phyloP scores from a whole-genome alignment of 1,140 invertebrate species.

The Sipha flava region DNA sequence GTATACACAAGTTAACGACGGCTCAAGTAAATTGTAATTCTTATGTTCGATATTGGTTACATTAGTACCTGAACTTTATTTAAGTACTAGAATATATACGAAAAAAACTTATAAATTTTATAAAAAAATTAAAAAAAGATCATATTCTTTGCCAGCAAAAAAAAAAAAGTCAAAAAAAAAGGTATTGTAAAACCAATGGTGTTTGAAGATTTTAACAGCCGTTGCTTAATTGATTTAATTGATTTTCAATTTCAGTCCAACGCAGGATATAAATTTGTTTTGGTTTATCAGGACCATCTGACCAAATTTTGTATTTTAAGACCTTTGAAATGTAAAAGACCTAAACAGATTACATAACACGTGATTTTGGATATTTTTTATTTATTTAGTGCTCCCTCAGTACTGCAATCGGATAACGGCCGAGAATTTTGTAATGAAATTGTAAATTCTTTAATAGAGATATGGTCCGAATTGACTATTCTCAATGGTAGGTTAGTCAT shows the following conservation, averaged over 20 bases:
- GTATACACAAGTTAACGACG: no score
- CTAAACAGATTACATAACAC: no score
- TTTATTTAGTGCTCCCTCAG: conserved; percentile 36
- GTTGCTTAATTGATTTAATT: neutral
- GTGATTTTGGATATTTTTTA: no score
- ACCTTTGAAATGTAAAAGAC: neutral
- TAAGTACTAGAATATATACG: no score
- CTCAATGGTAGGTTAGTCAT: conserved; percentile 42
- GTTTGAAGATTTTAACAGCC: neutral
- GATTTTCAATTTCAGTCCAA: neutral
- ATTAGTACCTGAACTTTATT: no score
- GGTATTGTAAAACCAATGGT: neutral
- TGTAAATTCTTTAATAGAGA: conserved; percentile 41
- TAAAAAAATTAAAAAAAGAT: no score
- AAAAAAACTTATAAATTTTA: no score
- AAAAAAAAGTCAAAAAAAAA: neutral
- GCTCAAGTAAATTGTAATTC: no score
- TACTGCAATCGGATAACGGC: conserved; percentile 44
- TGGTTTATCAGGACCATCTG: neutral
- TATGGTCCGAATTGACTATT: conserved; percentile 44
- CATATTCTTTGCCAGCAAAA: neutral
- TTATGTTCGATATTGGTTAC: no score
- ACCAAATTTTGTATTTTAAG: neutral
- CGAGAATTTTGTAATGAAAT: conserved; percentile 43
- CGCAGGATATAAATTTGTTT: neutral